These are phyloP conservation scores for Zoanthus solanderi DNA, from an alignment of 92 coral and sea anemone species.

Conservation along the genomic window DNA sequence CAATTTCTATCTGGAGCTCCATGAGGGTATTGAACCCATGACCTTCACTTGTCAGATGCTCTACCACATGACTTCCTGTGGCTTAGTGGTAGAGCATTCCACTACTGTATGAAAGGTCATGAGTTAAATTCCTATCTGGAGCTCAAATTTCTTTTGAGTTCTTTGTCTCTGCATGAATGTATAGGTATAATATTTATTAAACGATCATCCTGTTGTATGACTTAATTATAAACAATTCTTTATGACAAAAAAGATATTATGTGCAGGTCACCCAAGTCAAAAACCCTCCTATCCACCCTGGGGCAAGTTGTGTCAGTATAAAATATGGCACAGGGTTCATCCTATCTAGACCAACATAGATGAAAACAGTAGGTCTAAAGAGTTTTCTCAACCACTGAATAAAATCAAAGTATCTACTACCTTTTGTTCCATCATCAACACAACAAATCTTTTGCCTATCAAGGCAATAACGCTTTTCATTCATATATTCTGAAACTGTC, in stretches of 20 bases:
- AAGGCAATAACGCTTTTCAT: neutral
- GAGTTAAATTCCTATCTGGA: too few species aligned
- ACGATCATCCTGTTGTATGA: too few species aligned
- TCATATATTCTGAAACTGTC: neutral
- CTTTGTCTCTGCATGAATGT: too few species aligned
- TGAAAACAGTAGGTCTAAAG: neutral
- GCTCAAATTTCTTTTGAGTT: too few species aligned
- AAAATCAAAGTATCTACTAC: neutral
- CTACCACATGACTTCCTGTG: too few species aligned
- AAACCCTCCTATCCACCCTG: slow-evolving; percentile 36
- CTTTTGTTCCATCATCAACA: neutral
- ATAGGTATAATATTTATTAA: too few species aligned
- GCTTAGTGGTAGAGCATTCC: too few species aligned
- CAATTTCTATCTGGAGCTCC: too few species aligned
- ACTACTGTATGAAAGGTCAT: neutral
- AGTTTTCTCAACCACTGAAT: slow-evolving; percentile 12
- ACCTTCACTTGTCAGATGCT: too few species aligned
- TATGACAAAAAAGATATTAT: neutral
- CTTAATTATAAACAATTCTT: too few species aligned
- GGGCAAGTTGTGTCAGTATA: slow-evolving; percentile 21
- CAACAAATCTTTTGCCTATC: neutral
- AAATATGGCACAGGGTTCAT: slow-evolving; percentile 38
- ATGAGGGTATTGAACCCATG: too few species aligned
- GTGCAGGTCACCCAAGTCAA: slow-evolving; percentile 27
- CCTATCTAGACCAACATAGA: neutral